Base-by-base conservation (phyloP, 2,888 invertebrate species). In the Metalampra italica region DNA sequence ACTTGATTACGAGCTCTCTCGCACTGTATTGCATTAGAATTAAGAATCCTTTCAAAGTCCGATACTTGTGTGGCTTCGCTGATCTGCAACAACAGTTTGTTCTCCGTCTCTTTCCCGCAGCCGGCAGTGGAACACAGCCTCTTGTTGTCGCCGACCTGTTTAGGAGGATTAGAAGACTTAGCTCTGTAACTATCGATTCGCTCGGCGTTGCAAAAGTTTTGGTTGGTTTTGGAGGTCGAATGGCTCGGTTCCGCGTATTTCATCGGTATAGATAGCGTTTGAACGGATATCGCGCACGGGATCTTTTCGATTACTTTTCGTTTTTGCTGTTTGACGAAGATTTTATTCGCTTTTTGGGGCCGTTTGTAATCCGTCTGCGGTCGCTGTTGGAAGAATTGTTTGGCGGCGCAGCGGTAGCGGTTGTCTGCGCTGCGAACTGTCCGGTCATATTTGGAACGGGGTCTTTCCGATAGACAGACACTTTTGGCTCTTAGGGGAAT, bases 41-140 rank as follows among this genome's bases (percentile, higher is more conserved):
- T 85, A 75, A 92, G 91, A 91, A 92, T 91, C 91, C 91, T 90
- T 83, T 91, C 90, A 87, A 92, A 91, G 83, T 92, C 90, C 34
- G 82, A 80, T 75, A 91, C 89, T 90, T 91, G 84, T 61, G 90
- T 80, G 90, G 92, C 91, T 91, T 91, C 91, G 59, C 90, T 86
- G 78, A 92, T 91, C 78, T 90, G 86, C 71, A 83, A 75, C 74
- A 92, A 72, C 73, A 90, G 71, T 68, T 80, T 84, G 77, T 90
- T 90, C 74, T 88, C 82, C 64, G 89, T 90, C 78, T 82, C 89
- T 74, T 75, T 87, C 71, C 78, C 82, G 64, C 80, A 62, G 66
- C 68, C 56, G 57, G 68, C 62, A 53, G 72, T 71, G 57, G 83
- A 71, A 63, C 87, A 87, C 82, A 83, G 80, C 82, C 82, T 85